Base-by-base conservation (phyloP, 2,797 vertebrate species). In the Oreortyx pictus region DNA sequence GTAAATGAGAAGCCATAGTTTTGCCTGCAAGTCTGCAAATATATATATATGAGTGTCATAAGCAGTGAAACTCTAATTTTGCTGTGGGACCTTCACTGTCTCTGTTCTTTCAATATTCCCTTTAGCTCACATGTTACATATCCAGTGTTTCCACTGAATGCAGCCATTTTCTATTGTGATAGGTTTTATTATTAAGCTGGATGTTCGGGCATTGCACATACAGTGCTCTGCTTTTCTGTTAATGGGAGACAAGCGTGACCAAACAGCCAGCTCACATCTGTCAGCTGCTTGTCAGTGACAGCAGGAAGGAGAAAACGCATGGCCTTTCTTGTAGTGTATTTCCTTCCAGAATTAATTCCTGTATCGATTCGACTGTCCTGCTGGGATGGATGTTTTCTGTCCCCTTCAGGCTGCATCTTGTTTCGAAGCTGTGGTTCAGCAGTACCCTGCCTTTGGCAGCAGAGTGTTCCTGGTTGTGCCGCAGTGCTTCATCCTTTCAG, bases 11-110 rank as follows among this genome's bases (percentile, higher is more conserved):
- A 64, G 27, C 37, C 3, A 4, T 41, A 29, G 6, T 7, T 88
- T 66, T 41, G 31, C 20, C 49, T 71, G 2, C 17, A 59, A 66
- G 8, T 78, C 75, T 44, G 4, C 0, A 0, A 75, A 25, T 31
- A 20, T 35, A 3, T 1, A 0, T 66, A 39, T 13, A 41, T 14
- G 39, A 29, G 29, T 88, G n/a, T 68, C 25, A 12, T 54, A 61
- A 79, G 25, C 12, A 47, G 43, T 54, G 43, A 59, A 75, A 43
- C 64, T 56, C 25, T 71, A 72, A 47, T 57, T 72, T 23, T 61
- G 33, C 9, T 1, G 1, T 33, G 43, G 41, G 41, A 31, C 33
- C 43, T 22, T 25, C 19, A 5, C 29, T 20, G 8, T 35, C 61
- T 74, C 43, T 47, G 3, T 39, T 71, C 33, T 72, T 59, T 80